A percentile compares a stretch with the other conserved stretches of the same genome.
Evolutionary conservation across 1,140 invertebrate species (phyloP).

Genomic region (Aphelenchoides besseyi): DNA sequence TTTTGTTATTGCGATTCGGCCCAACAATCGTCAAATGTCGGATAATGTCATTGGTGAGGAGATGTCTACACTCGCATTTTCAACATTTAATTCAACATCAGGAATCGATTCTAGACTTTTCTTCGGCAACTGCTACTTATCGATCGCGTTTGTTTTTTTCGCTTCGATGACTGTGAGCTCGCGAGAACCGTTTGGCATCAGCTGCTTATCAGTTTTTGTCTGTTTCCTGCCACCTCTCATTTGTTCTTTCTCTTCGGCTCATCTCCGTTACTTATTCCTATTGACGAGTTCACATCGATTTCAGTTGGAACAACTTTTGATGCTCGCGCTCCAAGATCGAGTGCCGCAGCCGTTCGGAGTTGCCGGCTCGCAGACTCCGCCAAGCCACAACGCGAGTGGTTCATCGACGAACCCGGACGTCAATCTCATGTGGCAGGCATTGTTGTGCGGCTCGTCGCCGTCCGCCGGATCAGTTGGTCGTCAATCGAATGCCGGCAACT

Average conservation of each 20-base stretch:
- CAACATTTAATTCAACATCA: no score
- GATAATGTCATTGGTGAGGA: no score
- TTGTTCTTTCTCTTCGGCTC: not conserved
- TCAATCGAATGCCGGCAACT: slow-evolving; percentile 2
- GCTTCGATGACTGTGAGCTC: not conserved
- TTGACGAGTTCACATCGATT: slow-evolving; percentile 16
- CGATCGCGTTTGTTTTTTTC: slow-evolving; percentile 1
- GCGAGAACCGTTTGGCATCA: not conserved
- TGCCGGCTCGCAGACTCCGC: not conserved
- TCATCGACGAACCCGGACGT: slow-evolving; percentile 14
- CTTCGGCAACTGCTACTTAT: no score
- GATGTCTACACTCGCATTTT: no score
- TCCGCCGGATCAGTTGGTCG: not conserved
- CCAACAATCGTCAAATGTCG: no score
- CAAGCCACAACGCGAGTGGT: slow-evolving; percentile 9
- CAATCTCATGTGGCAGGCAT: slow-evolving; percentile 28
- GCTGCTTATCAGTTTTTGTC: not conserved
- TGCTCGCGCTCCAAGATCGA: slow-evolving; percentile 52
- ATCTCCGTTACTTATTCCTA: not conserved
- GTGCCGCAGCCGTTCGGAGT: slow-evolving; percentile 40
- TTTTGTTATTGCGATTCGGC: not conserved
- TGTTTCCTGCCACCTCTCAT: not conserved
- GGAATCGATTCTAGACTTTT: no score
- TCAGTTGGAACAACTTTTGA: slow-evolving; percentile 42
- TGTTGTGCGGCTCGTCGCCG: slow-evolving; percentile 26